Base-by-base conservation (phyloP, 2,797 vertebrate genomes). In the Myoxocephalus aenaeus region DNA sequence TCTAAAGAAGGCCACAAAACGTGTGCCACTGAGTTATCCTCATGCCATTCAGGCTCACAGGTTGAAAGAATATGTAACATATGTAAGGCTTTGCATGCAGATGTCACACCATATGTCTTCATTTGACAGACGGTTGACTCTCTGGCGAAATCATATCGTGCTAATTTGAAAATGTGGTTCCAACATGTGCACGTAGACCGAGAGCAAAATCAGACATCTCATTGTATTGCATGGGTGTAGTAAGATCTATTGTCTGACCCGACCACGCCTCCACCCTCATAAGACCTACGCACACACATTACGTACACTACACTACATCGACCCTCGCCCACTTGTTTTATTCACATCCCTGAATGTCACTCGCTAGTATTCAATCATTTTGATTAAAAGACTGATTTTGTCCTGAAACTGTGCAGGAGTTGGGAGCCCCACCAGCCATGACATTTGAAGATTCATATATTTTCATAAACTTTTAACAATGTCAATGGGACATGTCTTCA, bases 401-500 rank as follows among this genome's bases (percentile, higher is more conserved):
- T 95, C 95, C 95, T 93, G 95, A 88, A 96, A 96, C 93, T 95
- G 94, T 89, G 94, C 77, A 93, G 94, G 94, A 96, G 96, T 96
- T 95, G 58, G 94, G 89, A 95, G 95, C 93, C 88, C 84, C 67
- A 94, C 90, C 94, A 96, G 94, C 96, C 96, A 96, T 96, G 96
- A 96, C 95, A 95, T 97, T 96, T 97, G 95, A 97, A 95, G 96
- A 96, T 97, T 97, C 97, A 97, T 97, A 97, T 97, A 97, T 98
- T 97, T 97, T 97, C 97, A 98, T 98, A 97, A 97, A 98, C 96
- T 98, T 98, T 97, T 97, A 97, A 97, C 97, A 97, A 97, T 97
- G 96, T 98, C 97, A 97, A 95, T 92, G 95, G 96, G 96, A 97
- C 96, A 96, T 95, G 96, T 98, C 96, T 97, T 98, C 97, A 96